Base-by-base conservation (phyloP, 2,888 invertebrate species). In the Drosophila prostipennis region DNA sequence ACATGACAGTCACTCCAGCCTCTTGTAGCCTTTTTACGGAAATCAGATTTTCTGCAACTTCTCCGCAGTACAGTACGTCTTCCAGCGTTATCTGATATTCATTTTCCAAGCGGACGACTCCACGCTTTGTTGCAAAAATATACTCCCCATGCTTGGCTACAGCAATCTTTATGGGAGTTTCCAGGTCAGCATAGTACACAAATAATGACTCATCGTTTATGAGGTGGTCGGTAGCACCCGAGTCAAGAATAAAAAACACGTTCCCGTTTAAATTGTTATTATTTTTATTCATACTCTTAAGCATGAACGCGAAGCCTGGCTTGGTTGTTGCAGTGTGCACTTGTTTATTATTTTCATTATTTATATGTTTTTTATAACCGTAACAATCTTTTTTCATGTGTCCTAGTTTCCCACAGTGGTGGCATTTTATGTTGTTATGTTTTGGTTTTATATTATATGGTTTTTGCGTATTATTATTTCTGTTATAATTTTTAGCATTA, bases 161-260 rank as follows among this genome's bases (percentile, higher is more conserved):
- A 7, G 13, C 26, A 45, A 29, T 45, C n/a, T 45, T 45, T 29
- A 45, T 23, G 19, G 43, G 23, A 23, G 43, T 26, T 26, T 45
- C n/a, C 23, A 45, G 23, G 10, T 45, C 43, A 26, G 8, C 45
- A 45, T 45, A 26, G 14, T n/a, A 29, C 46, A 14, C 26, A 46
- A 46, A 46, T 29, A 46, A 46, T 11, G 43, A 2, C 23, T 13
- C 23, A 43, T 43, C 23, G 19, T 19, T 43, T 43, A 43, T 43
- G 6, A 43, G 43, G 43, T 43, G 19, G 13, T 23, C 19, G 11
- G 16, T 43, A 13, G 42, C 19, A 43, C 43, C 43, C 13, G 43
- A 43, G 43, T n/a, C 10, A 45, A 45, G 45, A n/a, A 45, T 26
- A 45, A 45, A 26, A n/a, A 26, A 26, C n/a, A 45, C 23, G 13